Conservation (phyloP, 2,888 invertebrate genomes). For the Macrophya annulata region DNA sequence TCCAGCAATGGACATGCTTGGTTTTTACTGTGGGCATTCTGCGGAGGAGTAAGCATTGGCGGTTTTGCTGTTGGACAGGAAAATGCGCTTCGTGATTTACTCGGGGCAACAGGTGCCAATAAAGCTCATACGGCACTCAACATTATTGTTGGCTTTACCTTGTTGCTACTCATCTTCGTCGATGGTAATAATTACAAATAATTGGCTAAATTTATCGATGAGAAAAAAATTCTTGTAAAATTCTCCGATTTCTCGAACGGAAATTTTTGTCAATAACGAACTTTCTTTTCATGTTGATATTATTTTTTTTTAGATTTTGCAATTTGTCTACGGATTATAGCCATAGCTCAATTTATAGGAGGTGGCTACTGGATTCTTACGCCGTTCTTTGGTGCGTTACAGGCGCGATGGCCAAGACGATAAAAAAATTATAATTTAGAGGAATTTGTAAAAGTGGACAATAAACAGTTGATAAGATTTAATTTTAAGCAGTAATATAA, state of each 20-base stretch:
- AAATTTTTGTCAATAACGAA: background rate
- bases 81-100: slow-evolving; percentile 65
- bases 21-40: slow-evolving; percentile 62
- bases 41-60: slow-evolving; percentile 67
- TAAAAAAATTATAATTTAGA: background rate
- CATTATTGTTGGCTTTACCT: slow-evolving; percentile 66
- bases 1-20: slow-evolving; percentile 57
- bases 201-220: background rate
- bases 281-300: background rate
- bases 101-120: slow-evolving; percentile 66
- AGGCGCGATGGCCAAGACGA: slow-evolving; percentile 58
- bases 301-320: slow-evolving; percentile 63
- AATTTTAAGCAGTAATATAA: background rate
- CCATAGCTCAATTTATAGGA: slow-evolving; percentile 65
- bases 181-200: slow-evolving; percentile 59
- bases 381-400: slow-evolving; percentile 64
- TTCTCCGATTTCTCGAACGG: background rate
- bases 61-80: slow-evolving; percentile 66
- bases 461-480: background rate
- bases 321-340: slow-evolving; percentile 63
- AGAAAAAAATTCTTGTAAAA: background rate
- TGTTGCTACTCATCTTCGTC: slow-evolving; percentile 66
- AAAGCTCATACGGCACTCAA: slow-evolving; percentile 66
- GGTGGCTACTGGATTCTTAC: slow-evolving; percentile 68
- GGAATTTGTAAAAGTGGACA: background rate